Evolutionary conservation across 2,888 invertebrate genomes (phyloP), one percentile per base, ranked within the genome.

Genomic region (Macropis europaea): DNA sequence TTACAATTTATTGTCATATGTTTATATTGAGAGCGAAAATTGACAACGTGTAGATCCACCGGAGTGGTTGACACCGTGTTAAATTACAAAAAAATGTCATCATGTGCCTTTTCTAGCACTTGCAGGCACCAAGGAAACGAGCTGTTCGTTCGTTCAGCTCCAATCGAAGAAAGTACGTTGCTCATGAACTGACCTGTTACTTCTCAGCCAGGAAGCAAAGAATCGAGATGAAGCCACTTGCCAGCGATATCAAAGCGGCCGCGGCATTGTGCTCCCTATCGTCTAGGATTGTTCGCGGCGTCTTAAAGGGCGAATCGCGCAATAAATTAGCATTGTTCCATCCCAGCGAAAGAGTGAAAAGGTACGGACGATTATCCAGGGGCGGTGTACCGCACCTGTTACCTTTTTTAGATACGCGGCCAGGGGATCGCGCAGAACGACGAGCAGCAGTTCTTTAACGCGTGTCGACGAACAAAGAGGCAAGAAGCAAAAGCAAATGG

Each of bases 311-410:
- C 50, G 30, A 26, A 45, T 54, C 70, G 73, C 53, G 67, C 64
- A 66, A 75, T 83, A 82, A 83, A 83, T 83, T 83, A 81, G 78
- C 73, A 83, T 83, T 83, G 83, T 83, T 70, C 74, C 67, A 26
- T 36, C 45, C 24, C 28, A 69, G 26, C 50, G 73, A 45, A 54
- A 26, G 34, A 17, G 38, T 38, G 48, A 34, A 34, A 28, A 24
- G 17, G 5, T 13, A 28, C 7, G 30, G 52, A 57, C 52, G 17
- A 56, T 77, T 67, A 73, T 70, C 74, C 70, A 68, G 47, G 63
- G 74, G 60, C 70, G 42, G 66, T 68, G 66, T 74, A 78, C 76
- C 71, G 82, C 84, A 84, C 84, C 84, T 84, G 83, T 83, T 84
- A 82, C 82, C 82, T 84, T 84, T 84, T 84, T 78, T 60, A 83